Conservation (phyloP, 2,113 vertebrate genomes). For the Heliornis fulica region DNA sequence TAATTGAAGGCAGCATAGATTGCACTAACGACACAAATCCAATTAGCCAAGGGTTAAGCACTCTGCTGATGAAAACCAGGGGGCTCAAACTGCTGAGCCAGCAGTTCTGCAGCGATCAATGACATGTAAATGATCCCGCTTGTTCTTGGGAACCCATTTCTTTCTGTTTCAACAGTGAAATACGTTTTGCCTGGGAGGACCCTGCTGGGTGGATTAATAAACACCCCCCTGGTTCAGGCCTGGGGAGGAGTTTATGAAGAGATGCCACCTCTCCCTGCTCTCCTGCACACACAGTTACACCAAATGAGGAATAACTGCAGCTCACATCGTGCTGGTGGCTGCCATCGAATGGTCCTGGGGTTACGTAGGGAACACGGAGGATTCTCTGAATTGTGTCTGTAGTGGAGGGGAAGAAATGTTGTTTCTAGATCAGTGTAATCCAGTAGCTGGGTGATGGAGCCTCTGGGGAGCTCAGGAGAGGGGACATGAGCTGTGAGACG, state of each 20-base stretch:
- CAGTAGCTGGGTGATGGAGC: neutral
- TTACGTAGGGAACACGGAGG: neutral
- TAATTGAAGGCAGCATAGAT: neutral
- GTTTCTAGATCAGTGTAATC: accelerated
- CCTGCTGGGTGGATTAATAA: accelerated
- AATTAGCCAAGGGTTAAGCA: conserved; percentile 54
- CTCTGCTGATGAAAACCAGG: neutral
- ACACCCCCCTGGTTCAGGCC: accelerated
- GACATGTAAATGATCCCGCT: neutral
- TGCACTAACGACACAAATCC: neutral
- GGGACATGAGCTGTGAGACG: neutral
- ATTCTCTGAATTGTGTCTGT: neutral
- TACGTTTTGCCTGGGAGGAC: neutral
- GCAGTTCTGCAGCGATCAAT: neutral
- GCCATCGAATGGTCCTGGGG: neutral
- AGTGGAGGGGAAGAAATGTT: neutral
- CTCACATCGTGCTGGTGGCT: accelerated
- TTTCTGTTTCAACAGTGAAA: neutral
- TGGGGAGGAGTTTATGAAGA: accelerated
- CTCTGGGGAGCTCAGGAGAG: neutral
- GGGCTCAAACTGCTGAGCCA: conserved; percentile 34
- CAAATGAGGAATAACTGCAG: neutral
- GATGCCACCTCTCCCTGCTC: accelerated
- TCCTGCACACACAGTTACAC: accelerated
- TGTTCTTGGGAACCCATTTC: neutral